Base-by-base conservation (phyloP, 2,113 vertebrate genomes). In the Microtus ochrogaster region DNA sequence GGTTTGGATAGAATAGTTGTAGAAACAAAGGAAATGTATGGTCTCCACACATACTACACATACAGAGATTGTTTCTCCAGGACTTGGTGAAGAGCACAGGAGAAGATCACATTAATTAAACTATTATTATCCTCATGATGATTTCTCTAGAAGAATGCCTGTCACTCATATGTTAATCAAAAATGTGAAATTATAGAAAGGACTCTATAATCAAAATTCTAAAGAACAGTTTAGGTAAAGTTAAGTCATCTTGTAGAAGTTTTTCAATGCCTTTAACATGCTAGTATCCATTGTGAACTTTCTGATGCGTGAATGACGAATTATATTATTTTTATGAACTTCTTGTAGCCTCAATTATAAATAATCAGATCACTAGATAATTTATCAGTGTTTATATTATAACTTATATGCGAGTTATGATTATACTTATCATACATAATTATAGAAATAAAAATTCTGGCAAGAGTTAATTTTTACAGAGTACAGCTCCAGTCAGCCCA, bases 131-230 rank as follows among this genome's bases (percentile, higher is more conserved):
- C 11, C 73, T 95, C 79, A 49, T 3, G 24, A 24, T n/a, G 58
- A 41, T 8, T 36, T 88, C 91, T 86, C 12, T 28, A 65, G 78
- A 88, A 77, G 11, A 73, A 22, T 73, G 41, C 24, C 78, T 70
- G 30, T 55, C 82, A 66, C 8, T 66, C 10, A 13, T 68, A 28
- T 94, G 7, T 83, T 86, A 90, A n/a, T 44, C 58, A 28, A 76
- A 95, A 2, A 41, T 83, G 28, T 78, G 52, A 96, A 96, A 83
- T 90, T 28, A 89, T 16, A 92, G 28, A 87, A 66, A 61, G 33
- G 5, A 52, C 81, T 95, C 24, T 91, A 14, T 82, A 49, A 63
- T 79, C n/a, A 95, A 83, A 97, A 66, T 78, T 77, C 90, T 49
- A 63, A 90, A 91, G 49, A 13, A 30, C 14, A 49, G 22, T 73